Evolutionary conservation across 2,113 vertebrate genomes (phyloP), one percentile per base, ranked within the genome.

Genomic region (Anser brachyrhynchus): DNA sequence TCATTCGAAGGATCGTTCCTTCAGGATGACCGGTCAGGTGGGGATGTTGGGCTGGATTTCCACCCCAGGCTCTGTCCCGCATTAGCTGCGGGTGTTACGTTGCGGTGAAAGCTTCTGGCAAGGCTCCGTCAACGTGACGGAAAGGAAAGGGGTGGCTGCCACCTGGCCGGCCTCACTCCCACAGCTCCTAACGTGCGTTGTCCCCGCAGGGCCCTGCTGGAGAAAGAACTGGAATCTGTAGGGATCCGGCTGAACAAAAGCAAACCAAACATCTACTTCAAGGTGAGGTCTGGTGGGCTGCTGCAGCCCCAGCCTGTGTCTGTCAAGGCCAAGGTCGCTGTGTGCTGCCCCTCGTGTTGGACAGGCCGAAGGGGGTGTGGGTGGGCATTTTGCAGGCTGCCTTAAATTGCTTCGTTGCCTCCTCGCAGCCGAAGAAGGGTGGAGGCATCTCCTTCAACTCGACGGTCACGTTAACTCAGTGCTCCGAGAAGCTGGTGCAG

Each of bases 211-310:
- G 97, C 89, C 70, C 98, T 99, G 86, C 97, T 99, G 96, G 99
- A 99, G 96, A 99, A 99, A 90, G 99, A 99, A 87, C 96, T 99
- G 98, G 99, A 99, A 92, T 99, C 99, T 0, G 99, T 99, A 51
- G 99, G 99, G 49, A 99, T 99, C 96, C 98, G 99, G 66, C 99
- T 99, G 73, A 99, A 99, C 97, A 98, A 98, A 65, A 96, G 66
- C 31, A 99, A 99, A 97, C 99, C 99, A 79, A 99, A 99, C 97
- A 99, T 99, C 97, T 99, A 99, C 97, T 99, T 99, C 97, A 99
- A 99, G 99, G 99, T 99, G 97, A 94, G 92, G n/a, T 61, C 85
- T 90, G 39, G 23, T 44, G 67, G 55, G 76, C 71, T 75, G 51
- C 74, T 71, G 62, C 46, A 64, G 22, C 22, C 21, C 15, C 52